Conservation (phyloP, 2,888 invertebrate genomes). For the Cephus spinipes region DNA sequence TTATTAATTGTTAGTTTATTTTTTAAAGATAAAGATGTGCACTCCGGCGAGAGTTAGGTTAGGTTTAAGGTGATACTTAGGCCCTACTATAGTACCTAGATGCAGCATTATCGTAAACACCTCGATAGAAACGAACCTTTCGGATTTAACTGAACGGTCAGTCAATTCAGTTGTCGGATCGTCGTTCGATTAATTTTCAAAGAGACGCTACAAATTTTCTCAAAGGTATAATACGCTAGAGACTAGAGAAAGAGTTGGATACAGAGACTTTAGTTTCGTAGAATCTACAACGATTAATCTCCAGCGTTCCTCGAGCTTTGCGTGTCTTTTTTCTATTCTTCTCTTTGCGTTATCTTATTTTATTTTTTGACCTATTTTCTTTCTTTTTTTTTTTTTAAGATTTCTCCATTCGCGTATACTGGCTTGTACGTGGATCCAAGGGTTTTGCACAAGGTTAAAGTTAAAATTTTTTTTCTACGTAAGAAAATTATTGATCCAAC, state of each 20-base stretch:
- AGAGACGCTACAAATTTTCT: slow-evolving; percentile 33
- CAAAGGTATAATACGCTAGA: slow-evolving; percentile 41
- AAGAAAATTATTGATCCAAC: too few species aligned
- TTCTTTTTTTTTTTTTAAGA: not conserved
- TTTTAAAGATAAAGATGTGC: slow-evolving; percentile 14
- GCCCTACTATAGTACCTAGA: slow-evolving; percentile 39
- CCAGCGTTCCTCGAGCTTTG: slow-evolving; percentile 40
- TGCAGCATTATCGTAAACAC: slow-evolving; percentile 26
- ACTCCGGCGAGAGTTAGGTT: slow-evolving; percentile 33
- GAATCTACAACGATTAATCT: slow-evolving; percentile 47
- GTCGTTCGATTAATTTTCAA: slow-evolving; percentile 17
- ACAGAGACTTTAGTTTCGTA: slow-evolving; percentile 36
- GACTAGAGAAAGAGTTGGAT: slow-evolving; percentile 43
- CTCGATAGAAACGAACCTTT: slow-evolving; percentile 41
- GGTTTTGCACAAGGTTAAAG: too few species aligned
- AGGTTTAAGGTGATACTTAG: slow-evolving; percentile 34
- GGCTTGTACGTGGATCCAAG: not conserved
- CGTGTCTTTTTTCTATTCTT: not conserved
- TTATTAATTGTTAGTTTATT: slow-evolving; percentile 8
- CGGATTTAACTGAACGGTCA: slow-evolving; percentile 37
- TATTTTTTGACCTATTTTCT: not conserved
- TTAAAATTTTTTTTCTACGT: too few species aligned
- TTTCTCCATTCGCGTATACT: not conserved
- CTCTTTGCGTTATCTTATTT: too few species aligned
- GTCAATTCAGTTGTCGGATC: slow-evolving; percentile 23